phyloP scores from a whole-genome alignment of 2,888 invertebrate genomes.

The Ashinkailepas kermadecensis region DNA sequence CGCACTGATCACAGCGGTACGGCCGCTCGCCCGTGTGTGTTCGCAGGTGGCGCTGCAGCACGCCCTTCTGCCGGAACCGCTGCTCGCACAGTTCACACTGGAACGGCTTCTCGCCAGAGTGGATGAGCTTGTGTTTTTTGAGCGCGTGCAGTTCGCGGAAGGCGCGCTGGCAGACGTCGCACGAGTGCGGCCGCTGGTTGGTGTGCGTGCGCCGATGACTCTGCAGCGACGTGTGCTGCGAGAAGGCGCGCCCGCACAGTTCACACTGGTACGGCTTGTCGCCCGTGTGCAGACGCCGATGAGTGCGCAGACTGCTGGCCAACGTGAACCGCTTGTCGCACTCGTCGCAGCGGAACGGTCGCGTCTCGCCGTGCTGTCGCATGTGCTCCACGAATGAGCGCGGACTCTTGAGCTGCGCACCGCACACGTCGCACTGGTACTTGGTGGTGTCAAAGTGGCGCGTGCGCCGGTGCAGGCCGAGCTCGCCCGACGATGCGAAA shows the following conservation, averaged over 20 bases:
- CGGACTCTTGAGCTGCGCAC: not conserved
- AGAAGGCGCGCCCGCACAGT: not conserved
- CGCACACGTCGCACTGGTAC: not conserved
- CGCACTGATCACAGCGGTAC: slow-evolving; percentile 7
- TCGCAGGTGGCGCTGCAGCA: not conserved
- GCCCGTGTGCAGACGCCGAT: not conserved
- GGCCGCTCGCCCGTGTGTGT: slow-evolving; percentile 16
- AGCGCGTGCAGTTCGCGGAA: not conserved
- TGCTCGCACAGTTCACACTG: not conserved
- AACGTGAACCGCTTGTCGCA: not conserved
- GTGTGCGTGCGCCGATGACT: slow-evolving; percentile 10
- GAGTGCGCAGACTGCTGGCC: not conserved
- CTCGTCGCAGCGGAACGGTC: not conserved
- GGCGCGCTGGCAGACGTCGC: not conserved
- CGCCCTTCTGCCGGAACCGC: slow-evolving; percentile 13
- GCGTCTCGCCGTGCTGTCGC: not conserved
- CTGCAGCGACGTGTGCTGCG: slow-evolving; percentile 9
- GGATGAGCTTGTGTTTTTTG: slow-evolving; percentile 5
- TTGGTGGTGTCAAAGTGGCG: not conserved
- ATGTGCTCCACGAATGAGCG: not conserved
- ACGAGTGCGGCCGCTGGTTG: slow-evolving; percentile 2
- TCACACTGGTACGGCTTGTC: slow-evolving; percentile 10
- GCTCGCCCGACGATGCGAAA: not conserved
- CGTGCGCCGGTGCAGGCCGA: not conserved
- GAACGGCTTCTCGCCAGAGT: slow-evolving; percentile 12